Evolutionary conservation across 2,113 vertebrate genomes (phyloP).

Genomic region (Calonectris borealis): DNA sequence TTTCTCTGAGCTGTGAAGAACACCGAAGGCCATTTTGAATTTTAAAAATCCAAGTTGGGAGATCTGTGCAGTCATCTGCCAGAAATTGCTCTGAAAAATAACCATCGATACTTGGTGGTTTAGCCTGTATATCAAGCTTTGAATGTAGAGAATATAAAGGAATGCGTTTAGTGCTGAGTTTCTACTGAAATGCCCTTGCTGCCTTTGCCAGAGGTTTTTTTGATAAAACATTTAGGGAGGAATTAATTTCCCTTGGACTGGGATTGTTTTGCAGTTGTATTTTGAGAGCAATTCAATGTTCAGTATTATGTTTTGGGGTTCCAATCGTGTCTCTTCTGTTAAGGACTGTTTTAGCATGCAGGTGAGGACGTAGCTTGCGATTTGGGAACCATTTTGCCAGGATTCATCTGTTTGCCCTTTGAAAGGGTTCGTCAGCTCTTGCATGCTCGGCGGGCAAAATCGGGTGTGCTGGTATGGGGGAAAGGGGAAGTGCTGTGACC

Average conservation of each 20-base stretch:
- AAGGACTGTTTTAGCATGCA: neutral
- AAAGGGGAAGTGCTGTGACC: neutral
- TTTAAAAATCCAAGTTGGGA: neutral
- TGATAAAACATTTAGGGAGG: neutral
- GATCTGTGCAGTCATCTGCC: neutral
- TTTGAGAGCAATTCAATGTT: neutral
- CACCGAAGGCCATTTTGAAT: neutral
- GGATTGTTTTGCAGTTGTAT: neutral
- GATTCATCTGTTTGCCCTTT: neutral
- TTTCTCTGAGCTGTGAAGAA: neutral
- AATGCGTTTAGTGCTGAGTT: neutral
- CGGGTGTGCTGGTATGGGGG: accelerated
- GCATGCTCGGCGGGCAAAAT: neutral
- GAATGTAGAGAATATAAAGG: neutral
- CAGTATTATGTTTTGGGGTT: neutral
- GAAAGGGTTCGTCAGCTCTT: neutral
- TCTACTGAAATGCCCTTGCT: neutral
- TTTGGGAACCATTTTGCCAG: neutral
- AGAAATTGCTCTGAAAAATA: neutral
- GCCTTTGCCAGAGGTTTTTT: neutral
- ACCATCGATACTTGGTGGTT: neutral
- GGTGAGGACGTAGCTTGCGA: accelerated
- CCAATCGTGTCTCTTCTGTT: neutral
- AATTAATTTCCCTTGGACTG: neutral
- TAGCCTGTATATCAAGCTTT: neutral